Conservation (phyloP, 2,113 vertebrate species). For the Prunella fulvescens region DNA sequence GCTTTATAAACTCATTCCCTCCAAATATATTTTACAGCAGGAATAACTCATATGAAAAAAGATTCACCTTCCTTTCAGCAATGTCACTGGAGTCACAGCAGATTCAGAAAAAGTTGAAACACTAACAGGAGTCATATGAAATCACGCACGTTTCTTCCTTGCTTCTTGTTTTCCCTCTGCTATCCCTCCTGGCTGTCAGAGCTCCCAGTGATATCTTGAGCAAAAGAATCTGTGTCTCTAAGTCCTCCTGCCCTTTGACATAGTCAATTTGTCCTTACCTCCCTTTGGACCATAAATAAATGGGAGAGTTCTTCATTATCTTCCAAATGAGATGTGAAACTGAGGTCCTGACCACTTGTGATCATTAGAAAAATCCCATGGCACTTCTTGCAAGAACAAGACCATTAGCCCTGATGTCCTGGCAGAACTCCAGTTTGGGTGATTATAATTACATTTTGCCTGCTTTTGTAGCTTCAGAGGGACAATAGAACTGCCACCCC, state of each 20-base stretch:
- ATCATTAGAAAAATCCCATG: conserved; percentile 63
- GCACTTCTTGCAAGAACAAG: conserved; percentile 33
- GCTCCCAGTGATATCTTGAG: not conserved
- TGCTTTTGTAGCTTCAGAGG: conserved; percentile 5
- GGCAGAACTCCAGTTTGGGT: conserved; percentile 50
- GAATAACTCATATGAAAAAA: conserved; percentile 52
- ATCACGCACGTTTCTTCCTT: not conserved
- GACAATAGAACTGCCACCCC: not conserved
- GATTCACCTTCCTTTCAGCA: conserved; percentile 68
- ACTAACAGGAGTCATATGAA: not conserved
- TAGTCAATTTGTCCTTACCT: conserved; percentile 49
- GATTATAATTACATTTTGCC: conserved; percentile 51
- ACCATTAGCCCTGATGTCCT: conserved; percentile 55
- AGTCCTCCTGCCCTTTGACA: conserved; percentile 19
- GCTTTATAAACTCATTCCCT: conserved; percentile 66
- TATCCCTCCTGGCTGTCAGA: not conserved
- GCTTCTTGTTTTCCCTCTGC: not conserved
- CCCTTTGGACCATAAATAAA: conserved; percentile 54
- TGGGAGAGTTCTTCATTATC: conserved; percentile 64
- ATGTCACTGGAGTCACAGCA: conserved; percentile 51
- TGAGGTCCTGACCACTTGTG: conserved; percentile 56
- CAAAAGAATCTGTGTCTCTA: not conserved
- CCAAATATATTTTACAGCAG: conserved; percentile 42
- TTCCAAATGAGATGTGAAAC: conserved; percentile 67
- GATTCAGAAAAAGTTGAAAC: conserved; percentile 6